Conservation (phyloP, 2,888 invertebrate species). For the Cosmopolites sordidus region DNA sequence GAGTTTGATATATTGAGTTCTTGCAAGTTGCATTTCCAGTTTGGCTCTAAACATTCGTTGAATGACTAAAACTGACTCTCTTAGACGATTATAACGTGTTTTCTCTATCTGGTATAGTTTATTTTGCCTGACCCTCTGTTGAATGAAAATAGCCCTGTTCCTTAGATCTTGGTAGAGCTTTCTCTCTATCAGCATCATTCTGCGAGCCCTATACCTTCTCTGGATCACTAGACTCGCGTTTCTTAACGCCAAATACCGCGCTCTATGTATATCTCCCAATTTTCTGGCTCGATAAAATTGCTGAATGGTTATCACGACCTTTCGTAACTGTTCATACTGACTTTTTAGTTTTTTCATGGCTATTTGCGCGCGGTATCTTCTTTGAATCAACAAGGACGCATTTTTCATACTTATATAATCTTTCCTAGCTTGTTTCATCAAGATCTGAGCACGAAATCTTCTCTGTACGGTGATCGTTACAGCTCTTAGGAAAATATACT, state of each 20-base stretch:
- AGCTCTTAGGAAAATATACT: constrained; percentile 30
- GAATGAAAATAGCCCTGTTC: constrained; percentile 25
- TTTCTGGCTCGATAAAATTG: constrained; percentile 9
- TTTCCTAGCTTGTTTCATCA: constrained; percentile 31
- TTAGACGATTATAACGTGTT: constrained; percentile 28
- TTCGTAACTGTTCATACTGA: constrained; percentile 2
- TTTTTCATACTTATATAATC: constrained; percentile 43
- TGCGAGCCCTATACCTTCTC: constrained; percentile 32
- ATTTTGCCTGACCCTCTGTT: constrained; percentile 36
- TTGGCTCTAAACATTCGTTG: constrained; percentile 42
- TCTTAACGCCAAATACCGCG: constrained; percentile 44
- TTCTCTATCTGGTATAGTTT: constrained; percentile 25
- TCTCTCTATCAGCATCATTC: constrained; percentile 27
- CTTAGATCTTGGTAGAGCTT: constrained; percentile 20
- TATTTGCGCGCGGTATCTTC: constrained; percentile 38
- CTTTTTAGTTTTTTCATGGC: constrained; percentile 6
- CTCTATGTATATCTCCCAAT: constrained; percentile 37
- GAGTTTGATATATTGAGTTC: constrained; percentile 38
- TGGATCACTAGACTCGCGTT: constrained; percentile 46
- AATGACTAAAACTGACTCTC: constrained; percentile 29
- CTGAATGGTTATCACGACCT: constrained; percentile 6
- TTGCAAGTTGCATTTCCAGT: constrained; percentile 37
- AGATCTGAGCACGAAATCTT: constrained; percentile 41
- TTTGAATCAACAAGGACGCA: constrained; percentile 46
- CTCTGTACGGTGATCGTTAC: constrained; percentile 46